These are phyloP conservation scores for Strix occidentalis DNA, from an alignment of 2,797 vertebrate genomes.

Conservation along the genomic window DNA sequence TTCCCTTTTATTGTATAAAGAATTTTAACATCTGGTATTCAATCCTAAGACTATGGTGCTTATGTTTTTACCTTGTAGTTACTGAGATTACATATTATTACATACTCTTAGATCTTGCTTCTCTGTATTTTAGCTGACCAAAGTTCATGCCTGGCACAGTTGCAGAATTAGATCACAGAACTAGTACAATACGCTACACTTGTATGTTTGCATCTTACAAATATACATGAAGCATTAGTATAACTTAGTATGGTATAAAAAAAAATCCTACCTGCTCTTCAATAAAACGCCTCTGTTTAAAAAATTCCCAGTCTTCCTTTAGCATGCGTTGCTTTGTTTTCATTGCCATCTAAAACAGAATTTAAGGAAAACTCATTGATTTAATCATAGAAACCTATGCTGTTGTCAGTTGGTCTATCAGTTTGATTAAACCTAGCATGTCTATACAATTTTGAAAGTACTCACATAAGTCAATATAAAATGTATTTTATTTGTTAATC, in stretches of 20 bases:
- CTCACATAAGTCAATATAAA: background rate
- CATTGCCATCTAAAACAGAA: constrained; percentile 84
- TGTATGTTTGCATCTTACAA: background rate
- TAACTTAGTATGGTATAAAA: background rate
- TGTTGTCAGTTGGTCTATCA: background rate
- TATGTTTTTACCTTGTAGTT: background rate
- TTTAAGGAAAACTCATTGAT: constrained; percentile 30
- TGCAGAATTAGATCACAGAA: background rate
- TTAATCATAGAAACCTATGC: background rate
- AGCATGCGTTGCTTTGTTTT: constrained; percentile 91
- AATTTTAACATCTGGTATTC: background rate
- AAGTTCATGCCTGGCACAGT: background rate
- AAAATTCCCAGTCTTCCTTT: constrained; percentile 96
- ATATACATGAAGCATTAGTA: background rate
- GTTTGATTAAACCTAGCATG: background rate
- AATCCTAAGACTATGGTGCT: background rate
- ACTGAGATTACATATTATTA: background rate
- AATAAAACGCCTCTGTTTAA: constrained; percentile 92
- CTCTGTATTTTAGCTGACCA: background rate
- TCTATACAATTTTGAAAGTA: background rate
- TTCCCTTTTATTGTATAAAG: background rate
- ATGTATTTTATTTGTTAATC: background rate
- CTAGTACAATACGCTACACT: background rate
- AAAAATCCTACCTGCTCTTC: constrained; percentile 89
- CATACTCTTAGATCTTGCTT: background rate